Evolutionary conservation across 1,140 invertebrate species (phyloP).

Genomic region (Drosophila nebulosa): DNA sequence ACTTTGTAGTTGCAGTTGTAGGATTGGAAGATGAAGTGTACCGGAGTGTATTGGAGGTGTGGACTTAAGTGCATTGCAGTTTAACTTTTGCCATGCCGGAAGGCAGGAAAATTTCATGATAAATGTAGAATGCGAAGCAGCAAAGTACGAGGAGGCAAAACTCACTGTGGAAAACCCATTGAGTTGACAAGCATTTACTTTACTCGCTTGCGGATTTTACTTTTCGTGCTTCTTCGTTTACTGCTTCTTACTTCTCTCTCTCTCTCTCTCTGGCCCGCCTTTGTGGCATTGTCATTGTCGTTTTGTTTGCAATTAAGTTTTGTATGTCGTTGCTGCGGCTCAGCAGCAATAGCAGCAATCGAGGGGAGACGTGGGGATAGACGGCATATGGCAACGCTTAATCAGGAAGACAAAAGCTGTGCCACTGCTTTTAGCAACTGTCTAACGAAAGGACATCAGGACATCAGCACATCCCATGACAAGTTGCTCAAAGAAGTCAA

Average conservation of each 20-base stretch:
- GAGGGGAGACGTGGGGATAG: not conserved
- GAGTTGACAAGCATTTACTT: conserved; percentile 49
- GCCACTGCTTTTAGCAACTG: conserved; percentile 10
- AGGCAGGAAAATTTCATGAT: not conserved
- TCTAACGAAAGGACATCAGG: not conserved
- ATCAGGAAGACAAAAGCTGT: conserved; percentile 61
- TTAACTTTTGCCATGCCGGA: conserved; percentile 49
- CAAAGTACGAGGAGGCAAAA: not conserved
- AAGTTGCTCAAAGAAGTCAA: conserved; percentile 20
- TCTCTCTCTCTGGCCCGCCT: no score
- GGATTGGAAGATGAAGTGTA: not conserved
- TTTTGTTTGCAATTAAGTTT: conserved; percentile 69
- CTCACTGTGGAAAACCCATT: not conserved
- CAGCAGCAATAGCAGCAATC: not conserved
- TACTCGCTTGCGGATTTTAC: conserved; percentile 43
- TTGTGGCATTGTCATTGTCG: conserved; percentile 42
- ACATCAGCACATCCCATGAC: conserved; percentile 12
- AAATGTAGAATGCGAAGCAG: not conserved
- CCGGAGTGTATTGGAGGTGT: not conserved
- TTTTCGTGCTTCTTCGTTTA: not conserved
- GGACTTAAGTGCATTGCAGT: conserved; percentile 37
- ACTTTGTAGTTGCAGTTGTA: no score
- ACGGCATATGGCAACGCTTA: conserved; percentile 63
- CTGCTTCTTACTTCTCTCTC: not conserved
- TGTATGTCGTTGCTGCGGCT: conserved; percentile 44